Base-by-base conservation (phyloP, 2,113 vertebrate species). In the Benitochromis conjunctus region DNA sequence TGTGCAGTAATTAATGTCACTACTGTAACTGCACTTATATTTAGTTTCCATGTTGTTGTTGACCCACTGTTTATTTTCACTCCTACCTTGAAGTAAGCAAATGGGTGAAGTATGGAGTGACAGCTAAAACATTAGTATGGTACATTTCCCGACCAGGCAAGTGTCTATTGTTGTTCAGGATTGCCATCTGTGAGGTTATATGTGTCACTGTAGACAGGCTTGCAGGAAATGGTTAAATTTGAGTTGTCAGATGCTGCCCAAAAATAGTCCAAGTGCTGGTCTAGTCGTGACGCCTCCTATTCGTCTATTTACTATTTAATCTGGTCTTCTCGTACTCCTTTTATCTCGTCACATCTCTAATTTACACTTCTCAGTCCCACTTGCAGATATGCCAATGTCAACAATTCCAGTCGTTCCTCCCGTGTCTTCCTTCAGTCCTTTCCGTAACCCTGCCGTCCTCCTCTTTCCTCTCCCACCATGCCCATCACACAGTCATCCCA, bases 291-390 rank as follows among this genome's bases (percentile, higher is more conserved):
- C 43, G 71, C 83, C 3, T 90, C 58, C 80, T 9, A 16, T 66
- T 13, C 16, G 26, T 26, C 34, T 82, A 5, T 83, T 91, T 83
- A 86, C 81, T 81, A 66, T 79, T 88, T 85, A 81, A 86, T 87
- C 13, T 43, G 8, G n/a, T 87, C 82, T 60, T 58, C 46, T 81
- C 18, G 34, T 78, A 34, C 38, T 85, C 79, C 19, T 31, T 62
- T 19, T 29, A 79, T 81, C 57, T 58, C 18, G 76, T 80, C 55
- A 41, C 77, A 38, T 77, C 64, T 80, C 29, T 55, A 43, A 58
- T 56, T 88, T 80, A 88, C 58, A 83, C 83, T 74, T 80, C 18
- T 78, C 34, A 55, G 62, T 26, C 71, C 71, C 41, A 11, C 62
- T 79, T 19, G 46, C 36, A 62, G 5, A 64, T 9, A n/a, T 78